These are phyloP conservation scores for Zootoca vivipara DNA, from an alignment of 2,113 vertebrate species.

Conservation along the genomic window DNA sequence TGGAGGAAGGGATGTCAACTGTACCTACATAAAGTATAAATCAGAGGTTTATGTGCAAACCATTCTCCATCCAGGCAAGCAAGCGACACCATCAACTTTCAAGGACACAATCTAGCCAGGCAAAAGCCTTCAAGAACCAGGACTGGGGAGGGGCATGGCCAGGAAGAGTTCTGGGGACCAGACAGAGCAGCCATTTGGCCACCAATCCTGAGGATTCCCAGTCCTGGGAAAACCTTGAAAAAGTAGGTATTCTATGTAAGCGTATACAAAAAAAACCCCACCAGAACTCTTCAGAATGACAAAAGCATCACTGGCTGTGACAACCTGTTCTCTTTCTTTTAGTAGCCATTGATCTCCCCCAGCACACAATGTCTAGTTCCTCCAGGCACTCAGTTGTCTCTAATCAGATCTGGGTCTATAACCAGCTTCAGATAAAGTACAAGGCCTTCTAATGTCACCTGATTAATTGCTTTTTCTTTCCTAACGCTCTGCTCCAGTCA, in stretches of 20 bases:
- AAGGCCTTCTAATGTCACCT: not conserved
- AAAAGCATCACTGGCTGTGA: fast-evolving
- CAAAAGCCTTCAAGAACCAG: too few relatives aligned
- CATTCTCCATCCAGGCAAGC: too few relatives aligned
- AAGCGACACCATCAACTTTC: too few relatives aligned
- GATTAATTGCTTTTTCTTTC: slow-evolving; percentile 46
- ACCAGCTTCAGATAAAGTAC: slow-evolving; percentile 21
- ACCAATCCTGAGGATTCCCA: not conserved
- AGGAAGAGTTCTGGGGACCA: too few relatives aligned
- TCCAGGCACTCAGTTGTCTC: not conserved
- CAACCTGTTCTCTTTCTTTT: not conserved
- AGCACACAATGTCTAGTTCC: not conserved
- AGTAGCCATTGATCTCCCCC: not conserved
- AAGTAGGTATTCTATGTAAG: fast-evolving
- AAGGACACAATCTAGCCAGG: too few relatives aligned
- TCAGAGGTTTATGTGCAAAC: too few relatives aligned
- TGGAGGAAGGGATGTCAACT: too few relatives aligned
- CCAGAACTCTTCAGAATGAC: not conserved
- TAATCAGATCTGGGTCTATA: slow-evolving; percentile 37
- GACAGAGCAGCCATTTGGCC: not conserved
- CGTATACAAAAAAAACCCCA: not conserved
- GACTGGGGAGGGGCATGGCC: too few relatives aligned
- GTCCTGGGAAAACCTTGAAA: not conserved
- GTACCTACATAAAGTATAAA: too few relatives aligned
- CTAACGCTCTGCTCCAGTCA: not conserved